These are phyloP conservation scores for Pegea sp. DNA, from an alignment of 23 tunicate species.

Conservation along the genomic window DNA sequence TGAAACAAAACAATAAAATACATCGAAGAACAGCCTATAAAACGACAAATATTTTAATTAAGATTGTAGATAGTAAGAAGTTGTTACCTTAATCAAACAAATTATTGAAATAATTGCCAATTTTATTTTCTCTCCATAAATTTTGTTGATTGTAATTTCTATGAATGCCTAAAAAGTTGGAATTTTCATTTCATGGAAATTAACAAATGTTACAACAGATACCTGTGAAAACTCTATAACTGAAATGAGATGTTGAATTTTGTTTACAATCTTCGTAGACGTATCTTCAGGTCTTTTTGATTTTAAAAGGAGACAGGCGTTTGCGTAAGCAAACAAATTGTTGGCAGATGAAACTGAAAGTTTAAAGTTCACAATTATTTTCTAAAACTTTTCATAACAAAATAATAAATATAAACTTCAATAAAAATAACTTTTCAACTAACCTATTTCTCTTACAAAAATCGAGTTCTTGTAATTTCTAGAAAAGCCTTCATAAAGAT, in stretches of 20 bases:
- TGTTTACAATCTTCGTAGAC: conserved; percentile 8
- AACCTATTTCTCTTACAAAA: conserved; percentile 47
- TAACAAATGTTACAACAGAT: not conserved
- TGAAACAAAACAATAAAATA: too few species aligned
- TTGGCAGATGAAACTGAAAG: conserved; percentile 29
- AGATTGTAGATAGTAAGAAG: too few species aligned
- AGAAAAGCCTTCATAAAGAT: conserved; percentile 43
- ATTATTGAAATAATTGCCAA: conserved; percentile 66
- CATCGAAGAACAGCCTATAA: too few species aligned
- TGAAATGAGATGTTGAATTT: conserved; percentile 16
- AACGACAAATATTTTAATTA: too few species aligned
- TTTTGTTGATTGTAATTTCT: conserved; percentile 36
- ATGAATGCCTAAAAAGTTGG: conserved; percentile 34
- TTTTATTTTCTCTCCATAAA: conserved; percentile 50
- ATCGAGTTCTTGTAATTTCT: conserved; percentile 58
- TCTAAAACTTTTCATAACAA: not conserved
- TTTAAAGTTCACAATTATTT: not conserved
- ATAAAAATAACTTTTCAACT: not conserved
- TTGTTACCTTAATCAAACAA: conserved; percentile 56
- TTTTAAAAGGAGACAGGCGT: conserved; percentile 9
- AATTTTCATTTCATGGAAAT: not conserved
- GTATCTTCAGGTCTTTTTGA: conserved; percentile 6
- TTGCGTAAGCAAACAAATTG: conserved; percentile 24
- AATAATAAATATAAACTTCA: not conserved
- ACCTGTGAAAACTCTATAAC: conserved; percentile 41